A percentile compares a stretch with the other conserved stretches of the same genome.
phyloP scores from a whole-genome alignment of 1,140 invertebrate genomes.

The Pteromalus puparum region DNA sequence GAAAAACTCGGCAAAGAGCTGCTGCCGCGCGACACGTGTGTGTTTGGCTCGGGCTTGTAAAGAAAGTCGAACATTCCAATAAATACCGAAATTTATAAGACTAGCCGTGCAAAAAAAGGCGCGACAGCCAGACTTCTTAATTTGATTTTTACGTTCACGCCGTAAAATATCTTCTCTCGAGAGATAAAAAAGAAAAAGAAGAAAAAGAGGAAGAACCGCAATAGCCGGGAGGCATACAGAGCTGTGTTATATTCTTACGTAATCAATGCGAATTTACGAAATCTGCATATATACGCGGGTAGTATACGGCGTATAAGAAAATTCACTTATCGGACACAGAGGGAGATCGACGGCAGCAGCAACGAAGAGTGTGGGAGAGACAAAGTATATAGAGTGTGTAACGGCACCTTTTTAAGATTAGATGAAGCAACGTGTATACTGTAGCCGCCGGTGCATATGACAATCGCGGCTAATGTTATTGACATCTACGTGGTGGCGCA shows the following conservation, averaged over 20 bases:
- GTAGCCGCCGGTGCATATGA: slow-evolving; percentile 20
- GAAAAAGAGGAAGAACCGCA: too few relatives aligned
- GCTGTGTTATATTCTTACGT: neutral
- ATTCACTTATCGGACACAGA: slow-evolving; percentile 11
- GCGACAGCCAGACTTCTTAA: neutral
- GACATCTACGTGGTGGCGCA: slow-evolving; percentile 46
- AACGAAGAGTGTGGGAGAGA: neutral
- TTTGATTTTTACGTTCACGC: slow-evolving; percentile 20
- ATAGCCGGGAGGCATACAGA: too few relatives aligned
- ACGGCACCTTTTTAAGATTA: slow-evolving; percentile 41
- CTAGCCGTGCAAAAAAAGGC: neutral
- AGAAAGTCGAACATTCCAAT: slow-evolving; percentile 34
- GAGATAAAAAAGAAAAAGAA: neutral
- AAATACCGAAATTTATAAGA: slow-evolving; percentile 37
- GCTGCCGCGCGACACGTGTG: neutral
- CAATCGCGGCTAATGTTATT: slow-evolving; percentile 39
- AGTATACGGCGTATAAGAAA: neutral
- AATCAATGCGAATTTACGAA: slow-evolving; percentile 42
- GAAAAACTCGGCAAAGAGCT: slow-evolving; percentile 27
- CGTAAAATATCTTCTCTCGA: neutral
- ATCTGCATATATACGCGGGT: neutral
- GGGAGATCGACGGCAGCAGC: too few relatives aligned
- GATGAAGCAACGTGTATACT: slow-evolving; percentile 2
- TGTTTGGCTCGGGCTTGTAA: neutral
- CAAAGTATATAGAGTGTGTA: neutral